Evolutionary conservation across 2,113 vertebrate species (phyloP).

Genomic region (Trematocara unimaculatum): DNA sequence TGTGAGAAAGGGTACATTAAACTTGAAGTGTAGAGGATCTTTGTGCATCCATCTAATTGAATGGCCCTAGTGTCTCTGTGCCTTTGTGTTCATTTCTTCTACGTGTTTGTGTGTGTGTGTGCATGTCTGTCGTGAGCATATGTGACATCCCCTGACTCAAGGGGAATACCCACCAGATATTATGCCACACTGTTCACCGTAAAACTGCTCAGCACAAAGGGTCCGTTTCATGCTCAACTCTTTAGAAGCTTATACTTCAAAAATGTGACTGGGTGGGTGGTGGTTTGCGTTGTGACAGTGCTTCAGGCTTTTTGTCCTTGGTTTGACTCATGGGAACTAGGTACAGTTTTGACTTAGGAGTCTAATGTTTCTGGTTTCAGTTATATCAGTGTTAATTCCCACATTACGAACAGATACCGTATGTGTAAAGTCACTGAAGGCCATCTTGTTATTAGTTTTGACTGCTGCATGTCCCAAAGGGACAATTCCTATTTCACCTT

Average conservation of each 20-base stretch:
- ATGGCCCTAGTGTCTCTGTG: background rate
- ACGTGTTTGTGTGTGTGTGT: background rate
- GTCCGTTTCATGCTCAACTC: constrained; percentile 40
- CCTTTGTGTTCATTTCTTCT: background rate
- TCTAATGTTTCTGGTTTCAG: constrained; percentile 43
- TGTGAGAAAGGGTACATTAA: constrained; percentile 5
- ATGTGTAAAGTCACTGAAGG: constrained; percentile 13
- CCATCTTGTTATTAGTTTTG: background rate
- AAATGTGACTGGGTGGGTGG: constrained; percentile 42
- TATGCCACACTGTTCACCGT: constrained; percentile 40
- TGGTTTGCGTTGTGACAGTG: constrained; percentile 29
- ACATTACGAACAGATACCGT: background rate
- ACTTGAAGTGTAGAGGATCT: constrained; percentile 15
- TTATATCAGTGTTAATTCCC: constrained; percentile 24
- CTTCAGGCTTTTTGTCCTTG: constrained; percentile 49
- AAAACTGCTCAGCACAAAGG: constrained; percentile 57
- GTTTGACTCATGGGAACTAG: constrained; percentile 61
- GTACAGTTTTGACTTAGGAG: constrained; percentile 12
- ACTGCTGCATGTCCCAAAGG: background rate
- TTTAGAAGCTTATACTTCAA: constrained; percentile 54
- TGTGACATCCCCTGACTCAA: constrained; percentile 14
- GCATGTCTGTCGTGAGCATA: background rate
- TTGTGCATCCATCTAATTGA: background rate
- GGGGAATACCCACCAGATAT: constrained; percentile 52
- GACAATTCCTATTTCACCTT: background rate